Conservation (phyloP, 1,140 invertebrate species). For the Drosophila sturtevanti region DNA sequence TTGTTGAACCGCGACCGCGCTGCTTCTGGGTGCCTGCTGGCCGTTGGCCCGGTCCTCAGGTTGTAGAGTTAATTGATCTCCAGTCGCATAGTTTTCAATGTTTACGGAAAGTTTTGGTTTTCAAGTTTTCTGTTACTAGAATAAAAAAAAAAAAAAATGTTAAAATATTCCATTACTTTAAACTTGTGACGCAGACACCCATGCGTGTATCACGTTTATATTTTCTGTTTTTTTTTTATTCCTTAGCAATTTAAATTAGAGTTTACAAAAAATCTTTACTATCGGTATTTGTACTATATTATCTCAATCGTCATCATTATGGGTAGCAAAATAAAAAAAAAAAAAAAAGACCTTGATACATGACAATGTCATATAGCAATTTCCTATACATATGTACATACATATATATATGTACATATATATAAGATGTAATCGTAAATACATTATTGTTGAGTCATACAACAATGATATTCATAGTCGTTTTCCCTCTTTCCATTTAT, state of each 20-base stretch:
- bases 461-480: slow-evolving; percentile 13
- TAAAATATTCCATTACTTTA: slow-evolving; percentile 11
- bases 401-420: too few species aligned
- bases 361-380: not conserved
- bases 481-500: slow-evolving; percentile 25
- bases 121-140: not conserved
- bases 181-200: slow-evolving; percentile 15
- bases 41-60: not conserved
- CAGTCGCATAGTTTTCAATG: slow-evolving; percentile 15
- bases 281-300: not conserved
- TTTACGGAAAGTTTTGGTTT: slow-evolving; percentile 19
- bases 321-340: not conserved
- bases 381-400: not conserved
- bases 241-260: slow-evolving; percentile 7
- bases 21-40: not conserved
- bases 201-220: not conserved
- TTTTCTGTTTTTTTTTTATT: too few species aligned
- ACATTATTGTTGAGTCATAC: slow-evolving; percentile 13
- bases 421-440: not conserved
- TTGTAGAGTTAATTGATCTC: slow-evolving; percentile 21
- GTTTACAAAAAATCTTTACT: not conserved
- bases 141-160: not conserved
- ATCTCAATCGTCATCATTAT: not conserved
- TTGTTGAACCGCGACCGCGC: not conserved
- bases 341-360: not conserved